A percentile compares a stretch with the other conserved stretches of the same genome.
phyloP scores from a whole-genome alignment of 2,797 vertebrate species.

The Sebastes jordani region DNA sequence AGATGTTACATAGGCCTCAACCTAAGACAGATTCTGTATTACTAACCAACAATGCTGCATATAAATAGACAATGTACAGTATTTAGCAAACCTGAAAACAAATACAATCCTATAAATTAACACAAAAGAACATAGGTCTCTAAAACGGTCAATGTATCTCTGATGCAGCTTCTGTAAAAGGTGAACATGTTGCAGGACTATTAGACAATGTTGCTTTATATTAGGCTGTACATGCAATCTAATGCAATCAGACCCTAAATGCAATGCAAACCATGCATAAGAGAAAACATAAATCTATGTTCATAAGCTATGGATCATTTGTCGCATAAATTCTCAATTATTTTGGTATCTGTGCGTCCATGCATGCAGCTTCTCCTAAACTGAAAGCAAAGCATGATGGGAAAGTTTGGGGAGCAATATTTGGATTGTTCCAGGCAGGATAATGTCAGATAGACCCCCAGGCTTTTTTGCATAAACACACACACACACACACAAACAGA shows the following conservation, averaged over 20 bases:
- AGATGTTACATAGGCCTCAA: background rate
- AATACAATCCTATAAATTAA: background rate
- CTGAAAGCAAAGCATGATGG: constrained; percentile 33
- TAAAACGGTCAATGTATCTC: background rate
- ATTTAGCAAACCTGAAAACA: background rate
- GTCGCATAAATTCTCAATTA: background rate
- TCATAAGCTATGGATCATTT: background rate
- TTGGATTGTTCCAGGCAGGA: constrained; percentile 34
- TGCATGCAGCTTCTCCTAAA: constrained; percentile 11
- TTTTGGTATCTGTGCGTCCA: background rate
- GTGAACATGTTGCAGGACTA: background rate
- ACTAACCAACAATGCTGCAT: background rate
- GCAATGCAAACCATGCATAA: background rate
- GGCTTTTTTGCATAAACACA: constrained; percentile 42
- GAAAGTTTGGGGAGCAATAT: constrained; percentile 36
- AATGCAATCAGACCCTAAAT: background rate
- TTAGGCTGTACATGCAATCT: background rate
- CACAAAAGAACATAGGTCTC: background rate
- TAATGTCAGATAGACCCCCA: constrained; percentile 58
- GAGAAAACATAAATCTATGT: background rate
- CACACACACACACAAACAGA: constrained; percentile 14
- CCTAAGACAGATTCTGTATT: background rate
- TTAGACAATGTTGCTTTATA: background rate
- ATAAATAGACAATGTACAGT: background rate
- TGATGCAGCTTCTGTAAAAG: background rate